phyloP scores from a whole-genome alignment of 2,888 invertebrate species.

The Linyphia triangularis region DNA sequence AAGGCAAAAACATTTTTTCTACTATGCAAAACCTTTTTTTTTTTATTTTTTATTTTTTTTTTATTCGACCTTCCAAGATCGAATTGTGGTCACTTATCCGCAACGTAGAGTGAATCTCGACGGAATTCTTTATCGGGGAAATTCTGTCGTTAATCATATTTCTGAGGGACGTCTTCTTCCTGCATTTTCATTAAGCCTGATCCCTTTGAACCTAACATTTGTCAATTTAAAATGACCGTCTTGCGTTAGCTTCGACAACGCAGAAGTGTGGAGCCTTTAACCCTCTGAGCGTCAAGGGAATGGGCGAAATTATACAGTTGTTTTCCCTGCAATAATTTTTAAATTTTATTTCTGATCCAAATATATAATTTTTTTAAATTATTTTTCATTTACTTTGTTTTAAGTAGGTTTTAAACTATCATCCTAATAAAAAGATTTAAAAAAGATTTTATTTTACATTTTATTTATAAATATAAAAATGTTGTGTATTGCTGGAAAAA shows the following conservation, averaged over 20 bases:
- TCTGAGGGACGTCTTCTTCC: not conserved
- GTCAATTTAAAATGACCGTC: not conserved
- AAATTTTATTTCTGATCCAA: too few relatives aligned
- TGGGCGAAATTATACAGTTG: too few relatives aligned
- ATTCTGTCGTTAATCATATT: conserved; percentile 3
- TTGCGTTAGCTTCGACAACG: not conserved
- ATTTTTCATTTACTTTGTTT: too few relatives aligned
- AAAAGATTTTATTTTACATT: too few relatives aligned
- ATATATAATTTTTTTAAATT: too few relatives aligned
- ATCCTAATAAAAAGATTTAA: too few relatives aligned
- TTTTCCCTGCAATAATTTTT: too few relatives aligned
- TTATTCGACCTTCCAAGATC: not conserved
- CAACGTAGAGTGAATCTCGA: not conserved
- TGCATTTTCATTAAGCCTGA: conserved; percentile 29
- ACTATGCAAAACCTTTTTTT: not conserved
- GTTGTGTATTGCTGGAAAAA: too few relatives aligned
- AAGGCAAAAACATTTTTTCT: not conserved
- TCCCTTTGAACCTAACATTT: conserved; percentile 1
- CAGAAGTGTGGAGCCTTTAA: conserved; percentile 14
- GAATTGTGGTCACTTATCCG: not conserved
- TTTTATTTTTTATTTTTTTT: not conserved
- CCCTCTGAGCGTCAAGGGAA: too few relatives aligned
- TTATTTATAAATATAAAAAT: too few relatives aligned
- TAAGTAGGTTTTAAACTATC: too few relatives aligned
- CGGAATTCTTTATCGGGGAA: not conserved